These are phyloP conservation scores for Monopis laevigella DNA, from an alignment of 2,888 invertebrate genomes.

Conservation along the genomic window DNA sequence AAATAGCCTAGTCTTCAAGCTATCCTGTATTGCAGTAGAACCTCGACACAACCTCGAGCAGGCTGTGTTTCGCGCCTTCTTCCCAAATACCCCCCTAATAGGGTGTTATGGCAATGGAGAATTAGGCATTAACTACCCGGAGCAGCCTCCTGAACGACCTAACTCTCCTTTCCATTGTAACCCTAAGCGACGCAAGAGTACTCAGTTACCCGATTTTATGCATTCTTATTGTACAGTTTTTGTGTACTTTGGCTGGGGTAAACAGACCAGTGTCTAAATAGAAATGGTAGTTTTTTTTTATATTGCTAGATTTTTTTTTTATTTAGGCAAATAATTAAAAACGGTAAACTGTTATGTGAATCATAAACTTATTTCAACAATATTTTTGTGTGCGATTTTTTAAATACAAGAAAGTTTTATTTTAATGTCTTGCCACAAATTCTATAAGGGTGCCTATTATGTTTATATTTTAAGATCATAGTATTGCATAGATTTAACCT, in stretches of 20 bases:
- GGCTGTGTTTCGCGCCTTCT: conserved; percentile 39
- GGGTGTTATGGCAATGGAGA: conserved; percentile 60
- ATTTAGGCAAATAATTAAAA: no score
- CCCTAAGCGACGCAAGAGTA: not conserved
- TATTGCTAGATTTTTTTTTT: no score
- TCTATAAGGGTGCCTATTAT: no score
- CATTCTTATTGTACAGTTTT: conserved; percentile 55
- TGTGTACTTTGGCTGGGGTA: conserved; percentile 58
- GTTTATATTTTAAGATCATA: no score
- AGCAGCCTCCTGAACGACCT: conserved; percentile 17
- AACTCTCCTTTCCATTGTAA: no score
- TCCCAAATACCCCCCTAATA: conserved; percentile 42
- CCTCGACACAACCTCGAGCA: conserved; percentile 45
- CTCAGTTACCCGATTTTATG: conserved; percentile 24
- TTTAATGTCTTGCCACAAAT: no score
- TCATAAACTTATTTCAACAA: no score
- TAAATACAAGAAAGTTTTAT: no score
- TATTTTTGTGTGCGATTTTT: no score
- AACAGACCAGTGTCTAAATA: conserved; percentile 20
- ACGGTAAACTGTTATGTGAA: no score
- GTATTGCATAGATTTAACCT: no score
- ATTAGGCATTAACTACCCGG: conserved; percentile 43
- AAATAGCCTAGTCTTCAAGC: conserved; percentile 45
- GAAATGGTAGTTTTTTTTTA: no score
- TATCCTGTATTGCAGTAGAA: conserved; percentile 54